phyloP scores from a whole-genome alignment of 2,888 invertebrate genomes.

The Iselma pallidipennis region DNA sequence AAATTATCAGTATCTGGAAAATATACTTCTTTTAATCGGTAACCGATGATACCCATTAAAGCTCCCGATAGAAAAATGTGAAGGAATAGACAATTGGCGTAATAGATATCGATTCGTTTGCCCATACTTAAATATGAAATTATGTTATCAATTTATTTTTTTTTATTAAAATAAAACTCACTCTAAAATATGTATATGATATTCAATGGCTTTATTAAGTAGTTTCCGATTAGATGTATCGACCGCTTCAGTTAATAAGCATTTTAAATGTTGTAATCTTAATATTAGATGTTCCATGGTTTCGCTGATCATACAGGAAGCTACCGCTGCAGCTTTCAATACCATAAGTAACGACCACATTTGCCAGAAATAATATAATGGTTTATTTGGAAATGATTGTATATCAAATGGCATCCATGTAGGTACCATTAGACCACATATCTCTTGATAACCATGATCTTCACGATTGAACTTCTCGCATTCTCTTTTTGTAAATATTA shows the following conservation, averaged over 20 bases:
- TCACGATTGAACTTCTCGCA: slow-evolving; percentile 8
- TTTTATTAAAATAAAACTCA: background rate
- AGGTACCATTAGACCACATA: slow-evolving; percentile 13
- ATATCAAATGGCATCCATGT: slow-evolving; percentile 18
- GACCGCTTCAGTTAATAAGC: slow-evolving; percentile 5
- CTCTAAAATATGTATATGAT: slow-evolving; percentile 10
- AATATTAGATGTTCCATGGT: slow-evolving; percentile 11
- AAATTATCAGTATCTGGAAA: too few species aligned
- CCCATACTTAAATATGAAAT: slow-evolving; percentile 9
- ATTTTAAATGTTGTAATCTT: slow-evolving; percentile 8
- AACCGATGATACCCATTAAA: slow-evolving; percentile 14
- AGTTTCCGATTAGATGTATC: background rate
- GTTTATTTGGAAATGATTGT: slow-evolving; percentile 7
- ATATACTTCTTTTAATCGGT: slow-evolving; percentile 10
- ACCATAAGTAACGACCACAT: slow-evolving; percentile 5
- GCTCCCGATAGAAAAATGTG: slow-evolving; percentile 12
- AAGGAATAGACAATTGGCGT: slow-evolving; percentile 8
- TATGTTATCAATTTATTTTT: background rate
- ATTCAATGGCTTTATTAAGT: slow-evolving; percentile 2
- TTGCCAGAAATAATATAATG: slow-evolving; percentile 10
- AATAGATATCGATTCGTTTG: slow-evolving; percentile 3
- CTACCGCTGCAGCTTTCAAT: slow-evolving; percentile 7
- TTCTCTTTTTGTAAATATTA: background rate
- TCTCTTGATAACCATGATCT: slow-evolving; percentile 1
- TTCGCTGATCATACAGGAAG: slow-evolving; percentile 4